Evolutionary conservation across 1,140 invertebrate species (phyloP).

Genomic region (Lepidurus packardi): DNA sequence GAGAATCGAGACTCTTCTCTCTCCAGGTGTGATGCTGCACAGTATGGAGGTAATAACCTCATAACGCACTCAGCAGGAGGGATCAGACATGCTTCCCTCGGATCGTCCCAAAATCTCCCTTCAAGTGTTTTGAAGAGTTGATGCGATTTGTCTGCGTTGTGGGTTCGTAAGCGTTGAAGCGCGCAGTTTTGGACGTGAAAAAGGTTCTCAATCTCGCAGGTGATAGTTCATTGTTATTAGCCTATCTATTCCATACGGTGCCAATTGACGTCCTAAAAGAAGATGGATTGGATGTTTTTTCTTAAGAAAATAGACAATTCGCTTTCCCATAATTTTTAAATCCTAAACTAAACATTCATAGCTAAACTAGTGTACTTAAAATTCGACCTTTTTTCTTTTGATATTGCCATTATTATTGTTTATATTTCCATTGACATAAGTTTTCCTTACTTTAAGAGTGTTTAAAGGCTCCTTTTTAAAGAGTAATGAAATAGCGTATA

Average conservation of each 20-base stretch:
- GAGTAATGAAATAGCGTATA: no score
- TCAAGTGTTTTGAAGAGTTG: background rate
- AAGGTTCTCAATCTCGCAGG: background rate
- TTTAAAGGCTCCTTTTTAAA: no score
- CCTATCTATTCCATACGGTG: background rate
- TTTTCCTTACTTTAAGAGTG: no score
- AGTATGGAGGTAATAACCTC: conserved; percentile 21
- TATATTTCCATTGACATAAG: no score
- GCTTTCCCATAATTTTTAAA: background rate
- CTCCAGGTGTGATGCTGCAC: conserved; percentile 20
- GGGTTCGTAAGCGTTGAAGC: background rate
- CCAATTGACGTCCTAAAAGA: conserved; percentile 12
- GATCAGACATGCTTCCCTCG: background rate
- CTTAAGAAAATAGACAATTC: background rate
- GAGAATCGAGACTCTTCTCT: conserved; percentile 5
- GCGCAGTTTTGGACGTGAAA: background rate
- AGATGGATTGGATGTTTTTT: conserved; percentile 4
- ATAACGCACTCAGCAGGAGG: conserved; percentile 11
- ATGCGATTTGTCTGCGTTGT: conserved; percentile 17
- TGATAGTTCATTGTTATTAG: conserved; percentile 19
- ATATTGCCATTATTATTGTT: no score
- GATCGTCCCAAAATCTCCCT: conserved; percentile 4
- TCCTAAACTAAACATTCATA: background rate
- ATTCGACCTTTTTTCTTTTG: no score
- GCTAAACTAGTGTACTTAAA: background rate